Conservation (phyloP, 2,113 vertebrate genomes). For the Sylvilagus bachmani region DNA sequence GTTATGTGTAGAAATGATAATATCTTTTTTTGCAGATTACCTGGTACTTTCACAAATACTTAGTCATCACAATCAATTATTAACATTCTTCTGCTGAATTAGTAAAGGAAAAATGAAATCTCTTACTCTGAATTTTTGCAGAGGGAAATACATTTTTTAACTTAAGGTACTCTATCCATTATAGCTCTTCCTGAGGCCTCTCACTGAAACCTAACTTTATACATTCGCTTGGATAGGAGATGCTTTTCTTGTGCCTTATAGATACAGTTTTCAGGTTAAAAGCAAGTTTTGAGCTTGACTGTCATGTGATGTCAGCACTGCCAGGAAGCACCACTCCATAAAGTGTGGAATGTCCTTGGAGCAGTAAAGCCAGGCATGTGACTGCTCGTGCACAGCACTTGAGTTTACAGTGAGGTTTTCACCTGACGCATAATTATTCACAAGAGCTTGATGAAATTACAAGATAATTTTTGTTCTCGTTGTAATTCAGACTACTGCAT, state of each 20-base stretch:
- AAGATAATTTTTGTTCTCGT: conserved; percentile 66
- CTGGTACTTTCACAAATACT: not conserved
- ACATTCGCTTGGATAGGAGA: not conserved
- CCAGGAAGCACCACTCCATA: conserved; percentile 63
- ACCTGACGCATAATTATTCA: conserved; percentile 32
- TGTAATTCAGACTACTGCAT: conserved; percentile 29
- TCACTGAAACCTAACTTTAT: conserved; percentile 35
- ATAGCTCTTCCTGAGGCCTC: conserved; percentile 29
- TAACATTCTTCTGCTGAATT: conserved; percentile 19
- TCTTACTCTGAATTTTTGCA: not conserved
- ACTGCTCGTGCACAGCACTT: conserved; percentile 64
- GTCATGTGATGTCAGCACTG: conserved; percentile 53
- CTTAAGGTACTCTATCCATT: conserved; percentile 17
- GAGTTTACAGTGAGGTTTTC: conserved; percentile 48
- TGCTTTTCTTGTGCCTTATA: conserved; percentile 57
- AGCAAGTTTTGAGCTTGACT: conserved; percentile 65
- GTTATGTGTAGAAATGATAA: not conserved
- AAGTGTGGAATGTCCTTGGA: conserved; percentile 71
- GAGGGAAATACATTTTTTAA: conserved; percentile 44
- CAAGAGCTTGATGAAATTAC: conserved; percentile 30
- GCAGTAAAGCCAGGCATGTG: conserved; percentile 65
- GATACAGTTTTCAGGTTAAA: conserved; percentile 62
- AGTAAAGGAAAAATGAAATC: conserved; percentile 47
- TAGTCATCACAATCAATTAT: not conserved
- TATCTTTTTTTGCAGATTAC: not conserved